Evolutionary conservation across 2,888 invertebrate genomes (phyloP).

Genomic region (Orthonevra nobilis): DNA sequence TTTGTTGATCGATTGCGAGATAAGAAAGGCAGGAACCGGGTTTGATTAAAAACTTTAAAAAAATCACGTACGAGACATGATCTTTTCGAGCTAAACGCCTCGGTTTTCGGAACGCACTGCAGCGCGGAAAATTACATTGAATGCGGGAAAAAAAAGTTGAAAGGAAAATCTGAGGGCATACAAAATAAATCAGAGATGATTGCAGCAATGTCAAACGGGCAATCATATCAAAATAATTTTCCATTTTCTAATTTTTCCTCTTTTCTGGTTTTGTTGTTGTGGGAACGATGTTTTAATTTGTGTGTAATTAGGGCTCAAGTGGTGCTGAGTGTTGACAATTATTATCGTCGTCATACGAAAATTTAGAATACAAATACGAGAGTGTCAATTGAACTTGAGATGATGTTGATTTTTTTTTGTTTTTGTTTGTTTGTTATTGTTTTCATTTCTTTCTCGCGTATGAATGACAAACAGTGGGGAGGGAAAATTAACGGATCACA

Average conservation of each 20-base stretch:
- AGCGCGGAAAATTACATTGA: constrained; percentile 12
- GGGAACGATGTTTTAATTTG: constrained; percentile 50
- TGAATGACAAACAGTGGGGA: constrained; percentile 19
- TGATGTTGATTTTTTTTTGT: neutral
- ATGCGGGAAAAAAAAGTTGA: constrained; percentile 1
- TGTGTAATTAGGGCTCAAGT: constrained; percentile 58
- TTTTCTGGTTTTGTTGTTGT: constrained; percentile 9
- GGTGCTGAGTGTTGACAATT: constrained; percentile 58
- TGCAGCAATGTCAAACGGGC: constrained; percentile 31
- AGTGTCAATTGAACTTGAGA: constrained; percentile 40
- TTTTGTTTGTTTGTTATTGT: too few relatives aligned
- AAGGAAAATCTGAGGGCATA: constrained; percentile 9
- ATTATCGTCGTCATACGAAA: constrained; percentile 4
- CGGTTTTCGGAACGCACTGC: constrained; percentile 50
- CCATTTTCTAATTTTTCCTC: neutral
- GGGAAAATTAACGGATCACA: constrained; percentile 9
- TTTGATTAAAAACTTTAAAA: constrained; percentile 1
- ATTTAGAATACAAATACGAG: neutral
- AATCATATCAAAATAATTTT: constrained; percentile 39
- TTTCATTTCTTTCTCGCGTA: neutral
- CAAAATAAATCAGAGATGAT: constrained; percentile 55
- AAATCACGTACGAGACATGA: constrained; percentile 25
- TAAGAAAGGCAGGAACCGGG: neutral
- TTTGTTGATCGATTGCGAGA: neutral
- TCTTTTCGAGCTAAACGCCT: constrained; percentile 41